Conservation (phyloP, 2,113 vertebrate genomes). For the Myotis davidii region DNA sequence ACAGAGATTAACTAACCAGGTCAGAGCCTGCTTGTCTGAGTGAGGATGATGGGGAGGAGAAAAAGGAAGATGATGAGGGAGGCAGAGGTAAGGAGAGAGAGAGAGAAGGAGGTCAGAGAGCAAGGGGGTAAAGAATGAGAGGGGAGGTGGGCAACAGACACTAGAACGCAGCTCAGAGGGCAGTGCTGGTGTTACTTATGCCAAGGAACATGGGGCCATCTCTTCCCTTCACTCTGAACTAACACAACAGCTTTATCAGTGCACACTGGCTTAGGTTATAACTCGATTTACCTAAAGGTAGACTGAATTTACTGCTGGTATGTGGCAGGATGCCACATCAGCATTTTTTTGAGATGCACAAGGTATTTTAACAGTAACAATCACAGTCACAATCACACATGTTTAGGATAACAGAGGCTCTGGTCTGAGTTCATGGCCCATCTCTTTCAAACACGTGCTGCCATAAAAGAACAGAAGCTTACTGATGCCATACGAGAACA, state of each 20-base stretch:
- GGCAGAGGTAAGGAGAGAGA: too few relatives aligned
- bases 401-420: slow-evolving; percentile 42
- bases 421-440: background rate
- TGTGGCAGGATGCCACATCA: slow-evolving; percentile 2
- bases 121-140: background rate
- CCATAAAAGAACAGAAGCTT: slow-evolving; percentile 28
- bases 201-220: background rate
- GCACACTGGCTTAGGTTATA: background rate
- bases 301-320: slow-evolving; percentile 34
- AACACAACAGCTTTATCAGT: background rate
- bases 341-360: slow-evolving; percentile 38
- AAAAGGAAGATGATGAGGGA: background rate
- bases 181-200: background rate
- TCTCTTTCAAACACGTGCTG: slow-evolving; percentile 37
- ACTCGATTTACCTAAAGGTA: background rate
- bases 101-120: background rate
- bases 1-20: background rate
- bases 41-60: background rate
- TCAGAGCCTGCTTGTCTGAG: background rate
- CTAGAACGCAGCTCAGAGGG: background rate
- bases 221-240: background rate
- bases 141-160: background rate
- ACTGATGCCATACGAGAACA: slow-evolving; percentile 9
- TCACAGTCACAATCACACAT: background rate
- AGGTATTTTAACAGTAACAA: slow-evolving; percentile 44